These are phyloP conservation scores for Clarias macrocephalus DNA, from an alignment of 2,113 vertebrate genomes.

Conservation along the genomic window DNA sequence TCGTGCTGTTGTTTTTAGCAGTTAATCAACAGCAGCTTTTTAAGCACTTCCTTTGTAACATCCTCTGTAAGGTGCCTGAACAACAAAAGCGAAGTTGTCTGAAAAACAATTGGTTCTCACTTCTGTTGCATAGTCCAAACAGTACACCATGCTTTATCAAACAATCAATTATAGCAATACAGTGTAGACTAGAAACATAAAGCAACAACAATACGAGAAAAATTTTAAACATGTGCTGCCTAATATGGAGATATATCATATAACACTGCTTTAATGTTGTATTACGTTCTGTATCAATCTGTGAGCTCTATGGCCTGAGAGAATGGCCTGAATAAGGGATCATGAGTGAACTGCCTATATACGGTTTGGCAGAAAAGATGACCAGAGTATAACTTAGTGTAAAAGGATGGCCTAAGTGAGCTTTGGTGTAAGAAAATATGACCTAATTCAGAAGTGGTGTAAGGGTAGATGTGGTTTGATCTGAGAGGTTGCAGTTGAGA, in stretches of 20 bases:
- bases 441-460: not conserved
- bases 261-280: not conserved
- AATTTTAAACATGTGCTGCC: not conserved
- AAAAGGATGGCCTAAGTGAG: not conserved
- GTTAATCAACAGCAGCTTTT: conserved; percentile 21
- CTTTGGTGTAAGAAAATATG: not conserved
- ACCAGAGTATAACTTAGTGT: not conserved
- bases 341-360: not conserved
- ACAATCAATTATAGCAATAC: not conserved
- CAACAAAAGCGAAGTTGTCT: not conserved
- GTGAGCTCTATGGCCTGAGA: not conserved
- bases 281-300: not conserved
- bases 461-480: not conserved
- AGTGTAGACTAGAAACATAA: not conserved
- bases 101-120: not conserved
- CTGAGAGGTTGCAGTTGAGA: too few relatives aligned
- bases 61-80: conserved; percentile 16
- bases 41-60: conserved; percentile 33
- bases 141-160: not conserved
- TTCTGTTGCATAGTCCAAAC: conserved; percentile 7
- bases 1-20: conserved; percentile 7
- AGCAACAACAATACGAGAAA: not conserved
- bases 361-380: not conserved
- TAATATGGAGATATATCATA: not conserved
- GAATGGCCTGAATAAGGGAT: not conserved